Evolutionary conservation across 2,888 invertebrate genomes (phyloP), one percentile per base, ranked within the genome.

Genomic region (Xanthostigma xanthostigma): DNA sequence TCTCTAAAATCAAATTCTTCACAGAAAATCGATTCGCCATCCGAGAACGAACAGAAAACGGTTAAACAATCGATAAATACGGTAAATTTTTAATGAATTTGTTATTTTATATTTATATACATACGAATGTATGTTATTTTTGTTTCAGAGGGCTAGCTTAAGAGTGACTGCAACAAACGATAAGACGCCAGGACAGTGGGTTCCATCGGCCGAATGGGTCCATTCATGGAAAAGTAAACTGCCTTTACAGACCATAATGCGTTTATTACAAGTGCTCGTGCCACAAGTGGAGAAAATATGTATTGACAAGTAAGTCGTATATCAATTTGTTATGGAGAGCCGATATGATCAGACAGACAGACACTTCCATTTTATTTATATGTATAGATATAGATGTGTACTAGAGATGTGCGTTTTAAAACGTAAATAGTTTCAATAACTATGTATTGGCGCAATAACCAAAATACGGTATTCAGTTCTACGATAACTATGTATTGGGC

Each of bases 231-330:
- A 98, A 63, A 83, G 84, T 53, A 96, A 97, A 69, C 73, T 98
- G 55, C 98, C 98, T 8, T 72, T 98, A 57, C 98, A 98, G 75
- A 99, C 98, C 48, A 97, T 99, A 59, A 98, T 98, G 97, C 74
- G 98, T 57, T 76, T 98, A 62, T 71, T 98, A 56, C 98, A 99
- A 72, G 97, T 99, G 35, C 75, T 98, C 6, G 98, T 98, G 55
- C 98, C 98, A 47, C 98, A 99, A 72, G 98, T 98, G 17, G 98
- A 99, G 72, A 99, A 98, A 73, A 98, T 98, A 59, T 99, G 98
- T 70, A 98, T 98, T 61, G 98, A 96, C 69, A 95, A 94, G 92
- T 92, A 62, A 72, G 80, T 70, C 27, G 37, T 43, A 35, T 34
- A 44, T 36, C 8, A 9, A 9, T 17, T 35, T 40, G n/a, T 48